A percentile compares a stretch with the other conserved stretches of the same genome.
Evolutionary conservation across 2,797 vertebrate species (phyloP).

Genomic region (Acrossocheilus wenchowensis): DNA sequence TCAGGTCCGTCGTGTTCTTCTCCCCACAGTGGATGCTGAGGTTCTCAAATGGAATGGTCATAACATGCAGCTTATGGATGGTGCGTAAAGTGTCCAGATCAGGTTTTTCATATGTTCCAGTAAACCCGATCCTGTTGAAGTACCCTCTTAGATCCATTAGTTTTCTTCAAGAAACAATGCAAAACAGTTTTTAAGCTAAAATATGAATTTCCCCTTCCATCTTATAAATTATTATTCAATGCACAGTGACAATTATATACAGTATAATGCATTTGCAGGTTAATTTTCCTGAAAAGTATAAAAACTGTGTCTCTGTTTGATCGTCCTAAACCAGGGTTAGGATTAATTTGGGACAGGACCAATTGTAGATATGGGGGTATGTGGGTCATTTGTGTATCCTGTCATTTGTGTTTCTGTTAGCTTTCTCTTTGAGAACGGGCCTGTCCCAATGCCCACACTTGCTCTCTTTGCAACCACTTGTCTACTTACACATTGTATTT

Average conservation of each 20-base stretch:
- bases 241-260: neutral
- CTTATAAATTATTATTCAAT: neutral
- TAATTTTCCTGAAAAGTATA: neutral
- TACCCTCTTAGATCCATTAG: slow-evolving; percentile 86
- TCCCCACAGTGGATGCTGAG: slow-evolving; percentile 87
- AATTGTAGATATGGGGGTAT: neutral
- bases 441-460: no score
- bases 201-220: neutral
- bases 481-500: no score
- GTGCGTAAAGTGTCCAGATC: slow-evolving; percentile 80
- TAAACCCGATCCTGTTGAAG: slow-evolving; percentile 85
- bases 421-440: no score
- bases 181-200: neutral
- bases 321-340: neutral
- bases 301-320: neutral
- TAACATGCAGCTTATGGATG: slow-evolving; percentile 80
- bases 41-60: slow-evolving; percentile 84
- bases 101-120: slow-evolving; percentile 63
- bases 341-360: neutral
- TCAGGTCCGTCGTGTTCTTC: slow-evolving; percentile 71
- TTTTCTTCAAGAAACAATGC: slow-evolving; percentile 29
- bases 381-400: neutral
- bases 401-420: neutral
- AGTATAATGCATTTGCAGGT: neutral
- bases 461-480: no score